Evolutionary conservation across 2,113 vertebrate genomes (phyloP).

Genomic region (Vulpes vulpes): DNA sequence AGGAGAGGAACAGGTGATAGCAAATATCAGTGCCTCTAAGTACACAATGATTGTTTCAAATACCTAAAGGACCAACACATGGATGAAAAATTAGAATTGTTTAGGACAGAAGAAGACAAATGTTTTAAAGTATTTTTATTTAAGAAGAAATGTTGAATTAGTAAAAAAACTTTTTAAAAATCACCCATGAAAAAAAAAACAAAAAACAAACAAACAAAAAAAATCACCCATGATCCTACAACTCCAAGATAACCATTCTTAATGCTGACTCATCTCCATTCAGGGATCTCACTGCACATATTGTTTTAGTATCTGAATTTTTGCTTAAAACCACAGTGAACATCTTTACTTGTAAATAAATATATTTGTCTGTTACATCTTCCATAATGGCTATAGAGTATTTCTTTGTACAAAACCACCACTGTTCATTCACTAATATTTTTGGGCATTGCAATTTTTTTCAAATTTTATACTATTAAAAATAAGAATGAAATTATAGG

Average conservation of each 20-base stretch:
- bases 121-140: not conserved
- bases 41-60: not conserved
- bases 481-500: not conserved
- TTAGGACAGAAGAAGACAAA: not conserved
- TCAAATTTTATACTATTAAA: not conserved
- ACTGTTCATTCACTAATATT: not conserved
- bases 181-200: not conserved
- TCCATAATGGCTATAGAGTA: not conserved
- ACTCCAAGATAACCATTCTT: not conserved
- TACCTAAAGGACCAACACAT: not conserved
- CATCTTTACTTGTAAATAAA: not conserved
- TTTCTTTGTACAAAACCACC: not conserved
- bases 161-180: not conserved
- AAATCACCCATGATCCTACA: not conserved
- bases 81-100: not conserved
- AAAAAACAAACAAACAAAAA: too few relatives aligned
- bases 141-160: conserved; percentile 13
- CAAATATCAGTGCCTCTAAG: not conserved
- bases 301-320: not conserved
- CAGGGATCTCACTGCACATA: not conserved
- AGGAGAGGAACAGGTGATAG: not conserved
- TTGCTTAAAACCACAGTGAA: not conserved
- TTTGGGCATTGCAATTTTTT: not conserved
- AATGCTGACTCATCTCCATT: not conserved
- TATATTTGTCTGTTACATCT: not conserved